phyloP scores from a whole-genome alignment of 2,113 vertebrate genomes.

The Prinia subflava region DNA sequence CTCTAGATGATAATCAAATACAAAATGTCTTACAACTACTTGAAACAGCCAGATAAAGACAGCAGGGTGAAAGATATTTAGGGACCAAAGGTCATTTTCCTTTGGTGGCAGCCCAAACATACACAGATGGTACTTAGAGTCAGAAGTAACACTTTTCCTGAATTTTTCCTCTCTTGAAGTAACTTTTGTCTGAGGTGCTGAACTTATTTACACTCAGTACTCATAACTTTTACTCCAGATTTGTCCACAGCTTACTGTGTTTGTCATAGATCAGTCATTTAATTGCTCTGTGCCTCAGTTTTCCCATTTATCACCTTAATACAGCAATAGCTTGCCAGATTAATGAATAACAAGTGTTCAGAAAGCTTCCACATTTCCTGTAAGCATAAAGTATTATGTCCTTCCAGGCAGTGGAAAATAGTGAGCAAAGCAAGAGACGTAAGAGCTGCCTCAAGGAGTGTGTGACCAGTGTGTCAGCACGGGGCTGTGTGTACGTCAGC shows the following conservation, averaged over 20 bases:
- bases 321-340: constrained; percentile 43
- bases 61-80: background rate
- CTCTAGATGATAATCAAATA: background rate
- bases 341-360: constrained; percentile 65
- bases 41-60: background rate
- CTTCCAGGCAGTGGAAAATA: constrained; percentile 46
- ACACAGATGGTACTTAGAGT: background rate
- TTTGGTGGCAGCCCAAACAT: background rate
- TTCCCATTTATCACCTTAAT: constrained; percentile 58
- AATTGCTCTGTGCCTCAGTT: constrained; percentile 51
- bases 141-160: background rate
- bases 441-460: background rate
- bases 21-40: background rate
- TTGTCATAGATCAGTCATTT: constrained; percentile 47
- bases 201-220: background rate
- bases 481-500: background rate
- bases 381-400: background rate
- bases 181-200: background rate
- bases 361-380: constrained; percentile 36
- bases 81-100: background rate
- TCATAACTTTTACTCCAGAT: background rate
- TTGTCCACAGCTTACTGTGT: background rate
- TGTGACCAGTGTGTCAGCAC: background rate
- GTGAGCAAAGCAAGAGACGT: background rate
- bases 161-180: background rate